Evolutionary conservation across 92 coral and sea anemone species (phyloP).

Genomic region (Blastomussa wellsi): DNA sequence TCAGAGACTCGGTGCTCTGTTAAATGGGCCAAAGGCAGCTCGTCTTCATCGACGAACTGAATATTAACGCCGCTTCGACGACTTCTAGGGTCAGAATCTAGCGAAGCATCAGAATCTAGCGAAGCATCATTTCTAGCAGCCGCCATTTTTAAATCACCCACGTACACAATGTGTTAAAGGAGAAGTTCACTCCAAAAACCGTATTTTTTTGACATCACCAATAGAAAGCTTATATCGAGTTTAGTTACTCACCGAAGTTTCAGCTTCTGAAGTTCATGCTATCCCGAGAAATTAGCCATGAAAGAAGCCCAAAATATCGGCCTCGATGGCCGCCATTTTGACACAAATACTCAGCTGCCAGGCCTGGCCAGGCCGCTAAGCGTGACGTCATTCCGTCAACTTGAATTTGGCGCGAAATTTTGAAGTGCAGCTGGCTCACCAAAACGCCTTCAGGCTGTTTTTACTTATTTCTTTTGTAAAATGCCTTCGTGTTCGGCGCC

Average conservation of each 20-base stretch:
- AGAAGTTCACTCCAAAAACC: conserved; percentile 3
- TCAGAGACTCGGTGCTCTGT: conserved; percentile 33
- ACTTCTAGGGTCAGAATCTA: conserved; percentile 11
- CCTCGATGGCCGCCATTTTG: background rate
- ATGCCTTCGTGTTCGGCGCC: background rate
- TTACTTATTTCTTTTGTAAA: too few relatives aligned
- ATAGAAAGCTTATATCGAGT: background rate
- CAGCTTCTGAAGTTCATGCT: conserved; percentile 3
- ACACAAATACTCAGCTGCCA: background rate
- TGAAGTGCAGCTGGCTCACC: background rate
- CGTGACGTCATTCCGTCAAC: conserved; percentile 18
- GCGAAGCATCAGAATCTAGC: too few relatives aligned
- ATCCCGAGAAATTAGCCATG: background rate
- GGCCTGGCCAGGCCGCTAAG: too few relatives aligned
- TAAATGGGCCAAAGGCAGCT: conserved; percentile 8
- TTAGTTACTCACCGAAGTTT: background rate
- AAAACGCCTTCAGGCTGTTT: too few relatives aligned
- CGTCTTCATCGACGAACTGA: conserved; percentile 26
- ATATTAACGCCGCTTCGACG: background rate
- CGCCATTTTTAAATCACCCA: conserved; percentile 23
- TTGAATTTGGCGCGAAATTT: conserved; percentile 20
- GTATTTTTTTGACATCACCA: background rate
- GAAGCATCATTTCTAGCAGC: conserved; percentile 27
- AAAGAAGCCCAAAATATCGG: conserved; percentile 11
- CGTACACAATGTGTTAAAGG: conserved; percentile 13